A percentile compares a stretch with the other conserved stretches of the same genome.
Evolutionary conservation across 2,113 vertebrate genomes (phyloP).

Genomic region (Macroglossus sobrinus): DNA sequence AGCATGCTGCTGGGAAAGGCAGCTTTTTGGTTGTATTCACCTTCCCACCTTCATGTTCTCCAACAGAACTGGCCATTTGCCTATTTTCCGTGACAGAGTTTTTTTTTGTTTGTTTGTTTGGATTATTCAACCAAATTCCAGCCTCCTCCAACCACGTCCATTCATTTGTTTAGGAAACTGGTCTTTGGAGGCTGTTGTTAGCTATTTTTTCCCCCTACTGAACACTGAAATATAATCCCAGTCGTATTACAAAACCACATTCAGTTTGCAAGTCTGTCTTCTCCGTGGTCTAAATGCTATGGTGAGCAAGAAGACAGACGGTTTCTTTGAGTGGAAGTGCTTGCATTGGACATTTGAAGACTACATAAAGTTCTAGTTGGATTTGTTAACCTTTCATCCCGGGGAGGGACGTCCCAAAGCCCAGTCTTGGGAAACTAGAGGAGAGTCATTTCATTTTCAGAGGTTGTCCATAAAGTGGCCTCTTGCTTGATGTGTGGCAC

Average conservation of each 20-base stretch:
- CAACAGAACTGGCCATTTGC: neutral
- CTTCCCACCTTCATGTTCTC: neutral
- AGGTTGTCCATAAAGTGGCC: neutral
- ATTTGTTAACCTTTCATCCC: neutral
- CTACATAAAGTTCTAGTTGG: neutral
- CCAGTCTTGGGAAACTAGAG: neutral
- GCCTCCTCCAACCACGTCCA: neutral
- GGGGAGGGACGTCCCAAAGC: neutral
- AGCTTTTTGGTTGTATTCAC: neutral
- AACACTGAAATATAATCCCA: slow-evolving; percentile 12
- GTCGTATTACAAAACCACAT: neutral
- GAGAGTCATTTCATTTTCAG: neutral
- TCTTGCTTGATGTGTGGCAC: neutral
- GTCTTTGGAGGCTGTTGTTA: neutral
- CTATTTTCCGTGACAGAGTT: neutral
- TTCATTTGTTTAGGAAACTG: neutral
- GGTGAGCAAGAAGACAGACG: neutral
- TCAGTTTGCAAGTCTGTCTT: neutral
- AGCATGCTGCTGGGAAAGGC: neutral
- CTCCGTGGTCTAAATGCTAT: neutral
- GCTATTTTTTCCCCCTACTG: neutral
- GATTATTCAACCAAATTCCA: neutral
- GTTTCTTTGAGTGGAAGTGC: neutral
- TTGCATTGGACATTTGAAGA: neutral
- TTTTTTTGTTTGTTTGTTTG: neutral